Evolutionary conservation across 2,113 vertebrate genomes (phyloP).

Genomic region (Channa argus): DNA sequence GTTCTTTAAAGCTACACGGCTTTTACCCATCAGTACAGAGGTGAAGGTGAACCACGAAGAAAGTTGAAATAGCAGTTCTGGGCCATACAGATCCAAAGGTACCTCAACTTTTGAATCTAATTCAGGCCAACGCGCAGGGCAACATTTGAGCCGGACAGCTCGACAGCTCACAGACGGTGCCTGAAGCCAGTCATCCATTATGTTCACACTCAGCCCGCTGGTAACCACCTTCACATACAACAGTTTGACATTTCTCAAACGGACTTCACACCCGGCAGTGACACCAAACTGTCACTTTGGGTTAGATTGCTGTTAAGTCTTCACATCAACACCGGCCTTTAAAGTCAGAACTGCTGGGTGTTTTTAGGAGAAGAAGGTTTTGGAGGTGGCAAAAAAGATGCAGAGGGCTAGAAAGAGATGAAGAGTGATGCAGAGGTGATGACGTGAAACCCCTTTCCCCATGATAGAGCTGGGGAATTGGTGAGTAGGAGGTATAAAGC

Average conservation of each 20-base stretch:
- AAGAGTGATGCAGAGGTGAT: conserved; percentile 5
- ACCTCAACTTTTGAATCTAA: conserved; percentile 40
- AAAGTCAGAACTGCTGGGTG: conserved; percentile 33
- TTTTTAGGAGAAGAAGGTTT: conserved; percentile 1
- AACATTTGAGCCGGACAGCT: conserved; percentile 28
- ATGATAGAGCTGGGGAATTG: conserved; percentile 6
- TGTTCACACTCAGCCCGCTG: conserved; percentile 52
- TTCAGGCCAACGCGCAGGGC: conserved; percentile 13
- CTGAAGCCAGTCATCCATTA: conserved; percentile 57
- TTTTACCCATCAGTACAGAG: background rate
- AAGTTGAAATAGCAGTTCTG: conserved; percentile 3
- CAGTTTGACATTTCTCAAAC: conserved; percentile 53
- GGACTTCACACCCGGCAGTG: conserved; percentile 31
- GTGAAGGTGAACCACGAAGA: conserved; percentile 1
- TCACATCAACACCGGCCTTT: conserved; percentile 23
- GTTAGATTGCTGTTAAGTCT: conserved; percentile 28
- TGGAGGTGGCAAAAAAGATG: background rate
- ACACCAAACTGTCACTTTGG: conserved; percentile 59
- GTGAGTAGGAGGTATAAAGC: conserved; percentile 18
- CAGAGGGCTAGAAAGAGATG: conserved; percentile 3
- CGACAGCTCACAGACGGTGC: conserved; percentile 40
- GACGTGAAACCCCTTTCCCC: conserved; percentile 4
- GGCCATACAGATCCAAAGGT: background rate
- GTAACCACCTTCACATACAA: conserved; percentile 44
- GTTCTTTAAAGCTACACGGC: no score